These are phyloP conservation scores for Botrylloides violaceus DNA, from an alignment of 23 tunicate genomes.

Conservation along the genomic window DNA sequence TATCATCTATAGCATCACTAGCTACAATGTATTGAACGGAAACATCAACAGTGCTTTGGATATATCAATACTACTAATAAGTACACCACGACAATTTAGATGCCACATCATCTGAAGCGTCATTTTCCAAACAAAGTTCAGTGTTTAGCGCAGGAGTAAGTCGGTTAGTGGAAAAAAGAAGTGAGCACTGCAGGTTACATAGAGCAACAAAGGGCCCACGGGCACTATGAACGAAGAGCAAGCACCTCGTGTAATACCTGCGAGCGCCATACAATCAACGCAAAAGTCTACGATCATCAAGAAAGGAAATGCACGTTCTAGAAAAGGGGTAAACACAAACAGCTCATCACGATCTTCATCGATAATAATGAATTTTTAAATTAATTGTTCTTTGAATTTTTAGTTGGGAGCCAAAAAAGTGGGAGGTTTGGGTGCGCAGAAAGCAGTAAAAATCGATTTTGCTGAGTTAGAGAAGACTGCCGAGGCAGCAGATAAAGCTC, in stretches of 20 bases:
- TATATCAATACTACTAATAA: too few relatives aligned
- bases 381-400: neutral
- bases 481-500: conserved; percentile 55
- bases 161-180: too few relatives aligned
- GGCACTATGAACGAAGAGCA: conserved; percentile 16
- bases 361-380: neutral
- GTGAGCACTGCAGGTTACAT: too few relatives aligned
- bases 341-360: neutral
- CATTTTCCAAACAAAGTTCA: too few relatives aligned
- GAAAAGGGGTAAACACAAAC: conserved; percentile 41
- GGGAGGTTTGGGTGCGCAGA: conserved; percentile 73
- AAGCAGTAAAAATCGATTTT: conserved; percentile 72
- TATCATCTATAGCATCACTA: too few relatives aligned
- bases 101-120: too few relatives aligned
- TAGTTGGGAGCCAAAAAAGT: conserved; percentile 83
- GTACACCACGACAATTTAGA: too few relatives aligned
- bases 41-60: too few relatives aligned
- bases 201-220: neutral
- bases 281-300: conserved; percentile 74
- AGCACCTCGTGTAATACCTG: conserved; percentile 63
- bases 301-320: conserved; percentile 37
- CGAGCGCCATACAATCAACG: conserved; percentile 68
- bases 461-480: conserved; percentile 75
- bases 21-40: too few relatives aligned
- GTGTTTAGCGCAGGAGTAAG: too few relatives aligned